phyloP scores from a whole-genome alignment of 2,113 vertebrate species.

The Prionailurus viverrinus region DNA sequence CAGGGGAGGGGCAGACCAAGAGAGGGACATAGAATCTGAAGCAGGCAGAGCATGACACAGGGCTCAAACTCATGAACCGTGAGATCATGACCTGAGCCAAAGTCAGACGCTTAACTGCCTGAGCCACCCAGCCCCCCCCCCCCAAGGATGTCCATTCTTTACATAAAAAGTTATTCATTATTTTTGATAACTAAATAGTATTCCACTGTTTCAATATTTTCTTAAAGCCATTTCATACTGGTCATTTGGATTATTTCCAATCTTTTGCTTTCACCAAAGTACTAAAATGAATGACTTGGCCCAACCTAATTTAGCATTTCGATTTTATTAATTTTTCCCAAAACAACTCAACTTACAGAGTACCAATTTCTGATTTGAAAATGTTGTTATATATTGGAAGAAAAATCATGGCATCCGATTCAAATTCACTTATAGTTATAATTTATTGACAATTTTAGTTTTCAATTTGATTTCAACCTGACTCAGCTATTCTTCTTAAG shows the following conservation, averaged over 20 bases:
- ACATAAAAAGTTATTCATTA: not conserved
- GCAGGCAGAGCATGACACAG: too few species aligned
- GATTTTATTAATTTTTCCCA: constrained; percentile 41
- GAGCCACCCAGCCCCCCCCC: too few species aligned
- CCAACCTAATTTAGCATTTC: constrained; percentile 6
- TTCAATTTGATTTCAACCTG: constrained; percentile 28
- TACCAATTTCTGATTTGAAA: constrained; percentile 30
- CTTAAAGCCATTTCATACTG: not conserved
- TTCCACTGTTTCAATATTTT: not conserved
- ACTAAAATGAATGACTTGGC: not conserved
- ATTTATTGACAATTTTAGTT: constrained; percentile 36
- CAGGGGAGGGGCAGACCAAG: too few species aligned
- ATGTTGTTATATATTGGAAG: not conserved
- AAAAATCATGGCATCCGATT: not conserved
- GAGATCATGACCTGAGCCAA: too few species aligned
- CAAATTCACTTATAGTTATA: not conserved
- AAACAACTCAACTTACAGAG: not conserved
- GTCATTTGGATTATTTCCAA: not conserved
- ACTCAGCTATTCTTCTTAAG: constrained; percentile 32
- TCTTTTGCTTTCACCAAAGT: constrained; percentile 1
- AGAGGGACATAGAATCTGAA: too few species aligned
- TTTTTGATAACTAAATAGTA: not conserved
- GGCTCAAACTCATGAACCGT: too few species aligned
- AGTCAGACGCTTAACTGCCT: too few species aligned
- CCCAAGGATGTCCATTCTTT: not conserved